A percentile compares a stretch with the other conserved stretches of the same genome.
phyloP scores from a whole-genome alignment of 2,888 invertebrate genomes.

The Ptychoptera contaminata region DNA sequence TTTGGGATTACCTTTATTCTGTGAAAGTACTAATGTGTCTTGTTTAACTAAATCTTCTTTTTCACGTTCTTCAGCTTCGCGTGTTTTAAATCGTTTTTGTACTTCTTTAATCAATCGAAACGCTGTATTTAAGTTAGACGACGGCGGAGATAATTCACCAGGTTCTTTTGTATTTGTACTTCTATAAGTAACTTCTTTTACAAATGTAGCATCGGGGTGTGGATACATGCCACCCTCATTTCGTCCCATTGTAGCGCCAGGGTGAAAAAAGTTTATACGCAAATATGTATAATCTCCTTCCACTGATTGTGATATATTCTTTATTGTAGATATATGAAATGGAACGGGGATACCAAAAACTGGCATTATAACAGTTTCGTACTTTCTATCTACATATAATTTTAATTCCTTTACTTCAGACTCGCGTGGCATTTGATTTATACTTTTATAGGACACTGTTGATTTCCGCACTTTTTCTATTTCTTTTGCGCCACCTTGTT shows the following conservation, averaged over 20 bases:
- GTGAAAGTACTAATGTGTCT: slow-evolving; percentile 83
- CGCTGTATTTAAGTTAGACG: slow-evolving; percentile 89
- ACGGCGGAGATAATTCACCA: slow-evolving; percentile 85
- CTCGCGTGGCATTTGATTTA: slow-evolving; percentile 85
- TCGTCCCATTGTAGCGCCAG: slow-evolving; percentile 89
- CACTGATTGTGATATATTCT: slow-evolving; percentile 96
- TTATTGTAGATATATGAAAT: slow-evolving; percentile 97
- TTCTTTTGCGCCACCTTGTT: slow-evolving; percentile 71
- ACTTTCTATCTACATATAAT: slow-evolving; percentile 93
- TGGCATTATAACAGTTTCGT: slow-evolving; percentile 96
- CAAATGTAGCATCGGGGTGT: slow-evolving; percentile 90
- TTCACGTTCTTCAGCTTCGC: slow-evolving; percentile 96
- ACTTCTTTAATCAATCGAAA: slow-evolving; percentile 97
- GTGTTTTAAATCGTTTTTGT: slow-evolving; percentile 94
- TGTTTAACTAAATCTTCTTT: slow-evolving; percentile 98
- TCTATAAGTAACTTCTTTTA: slow-evolving; percentile 97
- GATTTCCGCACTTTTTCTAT: slow-evolving; percentile 84
- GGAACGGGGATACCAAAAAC: slow-evolving; percentile 93
- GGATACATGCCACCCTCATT: slow-evolving; percentile 84
- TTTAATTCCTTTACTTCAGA: slow-evolving; percentile 85
- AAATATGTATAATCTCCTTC: slow-evolving; percentile 99
- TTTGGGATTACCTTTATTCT: slow-evolving; percentile 95
- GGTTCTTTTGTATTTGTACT: slow-evolving; percentile 96
- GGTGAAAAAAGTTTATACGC: slow-evolving; percentile 95
- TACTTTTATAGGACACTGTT: slow-evolving; percentile 85